phyloP scores from a whole-genome alignment of 2,113 vertebrate species.

The Tiliqua scincoides region DNA sequence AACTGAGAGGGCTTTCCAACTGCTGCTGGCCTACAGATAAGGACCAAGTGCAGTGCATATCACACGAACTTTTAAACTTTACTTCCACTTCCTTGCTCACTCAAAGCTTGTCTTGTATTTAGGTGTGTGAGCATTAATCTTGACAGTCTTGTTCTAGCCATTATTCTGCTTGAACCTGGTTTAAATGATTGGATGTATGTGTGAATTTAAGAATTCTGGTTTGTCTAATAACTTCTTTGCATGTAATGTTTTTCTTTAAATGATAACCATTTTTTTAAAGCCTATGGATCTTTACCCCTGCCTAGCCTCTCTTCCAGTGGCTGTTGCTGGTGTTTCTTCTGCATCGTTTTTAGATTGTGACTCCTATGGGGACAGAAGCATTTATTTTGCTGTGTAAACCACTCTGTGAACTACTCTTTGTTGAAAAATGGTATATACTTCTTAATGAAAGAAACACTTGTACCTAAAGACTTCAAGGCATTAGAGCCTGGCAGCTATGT shows the following conservation, averaged over 20 bases:
- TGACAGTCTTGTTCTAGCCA: not conserved
- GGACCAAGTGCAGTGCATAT: too few species aligned
- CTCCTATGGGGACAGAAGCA: too few species aligned
- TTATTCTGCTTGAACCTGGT: not conserved
- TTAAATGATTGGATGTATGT: not conserved
- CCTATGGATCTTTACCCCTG: not conserved
- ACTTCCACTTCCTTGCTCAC: too few species aligned
- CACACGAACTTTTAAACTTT: not conserved
- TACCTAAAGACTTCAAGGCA: not conserved
- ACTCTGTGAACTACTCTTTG: too few species aligned
- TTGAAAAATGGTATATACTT: too few species aligned
- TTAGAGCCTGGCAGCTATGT: not conserved
- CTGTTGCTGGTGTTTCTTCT: too few species aligned
- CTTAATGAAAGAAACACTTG: not conserved
- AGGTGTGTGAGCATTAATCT: not conserved
- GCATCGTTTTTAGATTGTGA: too few species aligned
- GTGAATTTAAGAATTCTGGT: not conserved
- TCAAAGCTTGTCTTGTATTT: not conserved
- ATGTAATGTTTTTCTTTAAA: not conserved
- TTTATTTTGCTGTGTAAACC: too few species aligned
- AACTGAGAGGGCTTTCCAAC: not conserved
- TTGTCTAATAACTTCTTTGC: not conserved
- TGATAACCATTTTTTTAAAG: not conserved
- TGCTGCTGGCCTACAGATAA: too few species aligned
- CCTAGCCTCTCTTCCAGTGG: not conserved